Evolutionary conservation across 2,797 vertebrate species (phyloP).

Genomic region (Manis javanica): DNA sequence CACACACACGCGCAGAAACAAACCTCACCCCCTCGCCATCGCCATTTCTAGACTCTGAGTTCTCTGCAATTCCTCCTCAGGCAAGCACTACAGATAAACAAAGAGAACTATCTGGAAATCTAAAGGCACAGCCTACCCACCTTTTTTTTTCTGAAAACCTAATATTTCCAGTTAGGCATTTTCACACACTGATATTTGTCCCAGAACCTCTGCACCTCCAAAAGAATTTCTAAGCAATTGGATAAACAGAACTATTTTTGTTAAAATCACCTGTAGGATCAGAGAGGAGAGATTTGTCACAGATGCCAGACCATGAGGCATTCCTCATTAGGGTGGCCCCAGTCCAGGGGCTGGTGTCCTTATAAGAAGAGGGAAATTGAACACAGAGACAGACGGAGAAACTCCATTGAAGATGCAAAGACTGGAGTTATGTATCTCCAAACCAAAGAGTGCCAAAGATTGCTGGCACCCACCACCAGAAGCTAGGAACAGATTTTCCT

Average conservation of each 20-base stretch:
- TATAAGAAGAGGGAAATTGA: background rate
- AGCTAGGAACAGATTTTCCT: background rate
- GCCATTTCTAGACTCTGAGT: background rate
- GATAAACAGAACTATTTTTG: background rate
- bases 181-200: background rate
- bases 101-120: background rate
- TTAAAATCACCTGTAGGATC: background rate
- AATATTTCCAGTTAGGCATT: background rate
- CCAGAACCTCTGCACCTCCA: background rate
- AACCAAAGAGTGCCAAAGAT: background rate
- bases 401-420: background rate
- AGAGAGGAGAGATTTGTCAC: background rate
- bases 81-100: background rate
- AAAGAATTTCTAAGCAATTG: background rate
- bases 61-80: background rate
- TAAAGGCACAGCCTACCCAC: background rate
- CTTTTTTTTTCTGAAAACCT: background rate
- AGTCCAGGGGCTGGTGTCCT: background rate
- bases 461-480: background rate
- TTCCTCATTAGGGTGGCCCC: background rate
- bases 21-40: background rate
- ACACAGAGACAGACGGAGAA: background rate
- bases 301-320: background rate
- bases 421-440: background rate
- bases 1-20: background rate